Evolutionary conservation across 2,797 vertebrate genomes (phyloP), one percentile per base, ranked within the genome.

Genomic region (Xenopus petersii): DNA sequence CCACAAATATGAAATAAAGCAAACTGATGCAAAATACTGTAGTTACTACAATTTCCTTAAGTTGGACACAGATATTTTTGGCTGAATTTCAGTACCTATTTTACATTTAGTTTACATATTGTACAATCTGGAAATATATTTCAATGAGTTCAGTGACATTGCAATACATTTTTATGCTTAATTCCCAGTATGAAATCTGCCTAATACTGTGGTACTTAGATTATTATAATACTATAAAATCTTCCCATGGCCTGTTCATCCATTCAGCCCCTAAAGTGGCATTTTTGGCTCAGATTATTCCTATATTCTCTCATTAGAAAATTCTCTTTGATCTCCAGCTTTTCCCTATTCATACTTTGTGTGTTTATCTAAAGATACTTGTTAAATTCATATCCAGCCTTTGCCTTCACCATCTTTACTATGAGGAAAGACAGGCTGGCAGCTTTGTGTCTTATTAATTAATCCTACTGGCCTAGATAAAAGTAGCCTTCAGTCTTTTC

Each of bases 391-490:
- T 63, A 15, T 63, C 24, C 24, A 33, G 60, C 24, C 12, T 63
- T 63, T 36, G 24, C 30, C 60, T 63, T 36, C n/a, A 16, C 60
- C 60, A 63, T 15, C 13, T 63, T 24, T 36, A 26, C 12, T 33
- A 10, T 15, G 12, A 63, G 26, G 58, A 60, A 16, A 60, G 58
- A 60, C 10, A 60, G 2, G 58, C 58, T 60, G 58, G 17, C 58
- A 60, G 58, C 10, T 60, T 60, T 60, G 80, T 74, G 82, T n/a
- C n/a, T n/a, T n/a, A n/a, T n/a, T n/a, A 56, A 56, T 17, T 56
- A 56, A 56, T 56, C 54, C 54, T 56, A 56, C 15, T 56, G 54
- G 54, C 16, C 54, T 55, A 55, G 54, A 56, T 56, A 56, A 17
- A 56, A 56, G 54, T 56, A 56, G 16, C 54, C 17, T 21, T 21